phyloP scores from a whole-genome alignment of 2,888 invertebrate species.

The Drosophila suboccidentalis region DNA sequence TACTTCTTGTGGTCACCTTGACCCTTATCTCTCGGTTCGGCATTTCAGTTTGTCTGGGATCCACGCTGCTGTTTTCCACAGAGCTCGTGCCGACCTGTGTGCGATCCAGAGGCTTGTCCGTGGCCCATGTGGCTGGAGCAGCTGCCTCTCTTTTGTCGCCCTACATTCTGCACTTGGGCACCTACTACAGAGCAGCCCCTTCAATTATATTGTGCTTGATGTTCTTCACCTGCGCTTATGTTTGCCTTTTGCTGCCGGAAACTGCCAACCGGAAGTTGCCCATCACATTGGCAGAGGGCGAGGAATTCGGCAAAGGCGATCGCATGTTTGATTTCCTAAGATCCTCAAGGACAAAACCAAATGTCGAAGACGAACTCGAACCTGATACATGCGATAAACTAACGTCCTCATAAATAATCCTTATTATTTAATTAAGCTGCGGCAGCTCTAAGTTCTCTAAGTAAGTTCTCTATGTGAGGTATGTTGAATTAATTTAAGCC shows the following conservation, averaged over 20 bases:
- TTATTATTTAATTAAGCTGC: conserved; percentile 24
- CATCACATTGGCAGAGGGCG: conserved; percentile 60
- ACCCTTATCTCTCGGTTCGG: conserved; percentile 87
- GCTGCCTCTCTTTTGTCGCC: conserved; percentile 87
- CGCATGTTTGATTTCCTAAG: conserved; percentile 63
- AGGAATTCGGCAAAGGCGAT: conserved; percentile 56
- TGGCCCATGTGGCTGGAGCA: conserved; percentile 88
- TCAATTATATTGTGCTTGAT: conserved; percentile 86
- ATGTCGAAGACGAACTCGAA: conserved; percentile 12
- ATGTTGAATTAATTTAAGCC: conserved; percentile 4
- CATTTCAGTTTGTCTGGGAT: conserved; percentile 87
- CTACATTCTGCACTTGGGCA: conserved; percentile 86
- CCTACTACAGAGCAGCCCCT: conserved; percentile 85
- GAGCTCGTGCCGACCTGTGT: conserved; percentile 88
- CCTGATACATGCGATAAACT: conserved; percentile 48
- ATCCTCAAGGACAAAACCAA: background rate
- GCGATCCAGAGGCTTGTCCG: conserved; percentile 88
- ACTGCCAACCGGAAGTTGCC: conserved; percentile 84
- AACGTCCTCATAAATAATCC: conserved; percentile 27
- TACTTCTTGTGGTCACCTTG: conserved; percentile 84
- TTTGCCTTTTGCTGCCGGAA: conserved; percentile 87
- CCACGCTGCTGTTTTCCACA: conserved; percentile 88
- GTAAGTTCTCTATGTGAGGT: background rate
- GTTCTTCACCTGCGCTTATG: conserved; percentile 85
- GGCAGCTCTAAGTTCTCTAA: conserved; percentile 18